Evolutionary conservation across 2,797 vertebrate species (phyloP), one percentile per base, ranked within the genome.

Genomic region (Botia kubotai): DNA sequence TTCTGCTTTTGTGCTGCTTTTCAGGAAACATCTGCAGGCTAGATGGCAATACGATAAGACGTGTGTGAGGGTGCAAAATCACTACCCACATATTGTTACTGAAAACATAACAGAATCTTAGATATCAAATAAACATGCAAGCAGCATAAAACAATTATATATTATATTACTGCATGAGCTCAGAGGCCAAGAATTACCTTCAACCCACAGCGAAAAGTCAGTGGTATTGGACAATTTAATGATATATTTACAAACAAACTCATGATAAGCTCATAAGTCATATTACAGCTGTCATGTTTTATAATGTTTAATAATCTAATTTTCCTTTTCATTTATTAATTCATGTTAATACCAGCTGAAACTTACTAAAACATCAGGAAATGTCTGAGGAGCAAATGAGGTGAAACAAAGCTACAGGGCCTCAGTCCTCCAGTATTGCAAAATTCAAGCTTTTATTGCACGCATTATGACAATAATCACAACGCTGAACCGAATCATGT

Each of bases 371-470:
- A 29, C 0, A 46, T 7, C 10, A 52, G 43, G 21, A 19, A 36
- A 72, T 21, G 26, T n/a, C 43, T 10, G 4, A 36, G 21, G 8
- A 43, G 39, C 11, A 67, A 55, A 60, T 13, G 7, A 57, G 11
- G 16, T 43, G 13, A 67, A 77, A 77, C 39, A 36, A 75, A 12
- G 19, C 26, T 2, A 2, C 29, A 57, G 26, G 14, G 23, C 11
- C 14, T 16, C 50, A 33, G 36, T 69, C 21, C 57, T 26, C 23
- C 23, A 26, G 58, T 68, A 29, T 11, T 19, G 13, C 12, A 46
- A 29, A 48, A 29, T n/a, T 29, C 16, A 68, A 58, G 66, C 36
- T n/a, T 77, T 77, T 77, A 69, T 77, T 77, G 21, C 6, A 58
- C 29, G 21, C 0, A 12, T 69, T 77, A 78, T 50, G 17, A 70